Evolutionary conservation across 2,797 vertebrate species (phyloP).

Genomic region (Acanthopagrus latus): DNA sequence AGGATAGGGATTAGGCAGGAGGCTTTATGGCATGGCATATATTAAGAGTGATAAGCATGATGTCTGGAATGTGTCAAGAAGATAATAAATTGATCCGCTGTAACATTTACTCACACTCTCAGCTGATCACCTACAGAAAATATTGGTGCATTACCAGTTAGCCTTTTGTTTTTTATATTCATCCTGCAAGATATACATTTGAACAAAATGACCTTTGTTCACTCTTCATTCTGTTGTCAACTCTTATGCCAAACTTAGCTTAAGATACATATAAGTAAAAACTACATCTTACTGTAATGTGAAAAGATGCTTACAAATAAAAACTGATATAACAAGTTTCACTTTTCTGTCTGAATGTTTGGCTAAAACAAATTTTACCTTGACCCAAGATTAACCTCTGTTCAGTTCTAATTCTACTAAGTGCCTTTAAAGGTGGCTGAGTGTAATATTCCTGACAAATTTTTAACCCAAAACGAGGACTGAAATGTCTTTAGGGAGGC

Average conservation of each 20-base stretch:
- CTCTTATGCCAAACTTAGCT: background rate
- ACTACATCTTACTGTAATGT: background rate
- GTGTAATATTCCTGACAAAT: constrained; percentile 15
- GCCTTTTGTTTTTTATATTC: background rate
- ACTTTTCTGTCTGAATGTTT: background rate
- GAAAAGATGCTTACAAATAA: background rate
- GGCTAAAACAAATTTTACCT: background rate
- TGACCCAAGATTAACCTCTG: background rate
- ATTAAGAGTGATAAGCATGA: constrained; percentile 64
- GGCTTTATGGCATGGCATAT: constrained; percentile 53
- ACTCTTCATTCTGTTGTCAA: background rate
- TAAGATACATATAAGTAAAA: constrained; percentile 12
- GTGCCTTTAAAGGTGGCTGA: background rate
- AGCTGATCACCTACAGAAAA: background rate
- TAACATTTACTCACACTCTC: constrained; percentile 17
- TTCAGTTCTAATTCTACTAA: constrained; percentile 1
- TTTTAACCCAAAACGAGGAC: background rate
- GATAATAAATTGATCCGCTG: constrained; percentile 46
- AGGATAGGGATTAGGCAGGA: constrained; percentile 54
- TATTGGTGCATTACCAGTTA: background rate
- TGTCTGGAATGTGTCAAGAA: constrained; percentile 49
- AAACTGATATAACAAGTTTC: background rate
- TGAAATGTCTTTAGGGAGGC: constrained; percentile 2
- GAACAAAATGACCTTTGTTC: background rate
- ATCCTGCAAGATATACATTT: background rate